Conservation (phyloP, 2,113 vertebrate species). For the Cichladusa arquata region DNA sequence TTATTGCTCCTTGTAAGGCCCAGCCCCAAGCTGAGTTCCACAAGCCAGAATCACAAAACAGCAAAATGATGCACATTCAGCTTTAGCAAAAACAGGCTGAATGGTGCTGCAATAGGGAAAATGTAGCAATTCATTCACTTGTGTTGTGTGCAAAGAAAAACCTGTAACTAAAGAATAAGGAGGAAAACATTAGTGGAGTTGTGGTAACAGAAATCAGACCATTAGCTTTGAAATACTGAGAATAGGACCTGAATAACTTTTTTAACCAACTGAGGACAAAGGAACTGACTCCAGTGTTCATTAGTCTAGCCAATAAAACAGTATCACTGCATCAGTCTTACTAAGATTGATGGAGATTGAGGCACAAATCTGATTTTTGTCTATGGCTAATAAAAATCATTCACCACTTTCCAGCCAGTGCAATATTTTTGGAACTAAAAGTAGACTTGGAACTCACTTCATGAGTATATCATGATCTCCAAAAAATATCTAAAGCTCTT, state of each 20-base stretch:
- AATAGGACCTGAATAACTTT: background rate
- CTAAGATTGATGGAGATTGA: conserved; percentile 59
- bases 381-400: conserved; percentile 66
- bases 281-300: conserved; percentile 30
- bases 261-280: conserved; percentile 40
- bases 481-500: conserved; percentile 14
- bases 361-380: conserved; percentile 68
- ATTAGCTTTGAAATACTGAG: conserved; percentile 23
- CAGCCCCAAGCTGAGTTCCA: background rate
- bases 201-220: conserved; percentile 21
- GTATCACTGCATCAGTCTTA: conserved; percentile 19
- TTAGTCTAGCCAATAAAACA: conserved; percentile 59
- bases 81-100: background rate
- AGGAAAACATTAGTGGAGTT: background rate
- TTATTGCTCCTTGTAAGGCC: background rate
- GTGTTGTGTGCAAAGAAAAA: background rate
- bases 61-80: background rate
- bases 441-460: background rate
- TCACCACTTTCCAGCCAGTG: conserved; percentile 44
- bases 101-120: background rate
- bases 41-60: background rate
- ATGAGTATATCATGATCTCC: conserved; percentile 41
- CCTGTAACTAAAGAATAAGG: background rate
- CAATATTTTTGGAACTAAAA: conserved; percentile 53
- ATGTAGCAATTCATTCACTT: background rate